Conservation (phyloP, 2,797 vertebrate species). For the Manis pentadactyla region DNA sequence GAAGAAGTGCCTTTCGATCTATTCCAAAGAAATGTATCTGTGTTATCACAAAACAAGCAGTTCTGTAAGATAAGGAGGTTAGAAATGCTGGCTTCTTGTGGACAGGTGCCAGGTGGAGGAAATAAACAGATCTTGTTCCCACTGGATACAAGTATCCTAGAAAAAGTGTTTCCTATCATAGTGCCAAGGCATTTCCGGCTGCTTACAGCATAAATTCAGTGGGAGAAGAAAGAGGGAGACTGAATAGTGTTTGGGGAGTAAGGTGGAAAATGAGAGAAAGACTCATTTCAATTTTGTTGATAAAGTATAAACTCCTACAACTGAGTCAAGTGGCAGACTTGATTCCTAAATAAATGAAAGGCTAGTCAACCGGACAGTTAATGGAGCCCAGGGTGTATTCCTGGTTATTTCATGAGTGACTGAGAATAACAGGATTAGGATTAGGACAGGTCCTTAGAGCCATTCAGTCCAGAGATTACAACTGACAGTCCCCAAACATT, state of each 20-base stretch:
- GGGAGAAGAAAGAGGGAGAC: background rate
- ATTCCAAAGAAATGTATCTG: constrained; percentile 71
- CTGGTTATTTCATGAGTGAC: background rate
- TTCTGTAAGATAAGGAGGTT: constrained; percentile 69
- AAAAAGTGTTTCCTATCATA: constrained; percentile 57
- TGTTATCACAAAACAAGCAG: constrained; percentile 69
- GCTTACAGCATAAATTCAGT: constrained; percentile 33
- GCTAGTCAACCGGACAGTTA: background rate
- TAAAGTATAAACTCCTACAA: background rate
- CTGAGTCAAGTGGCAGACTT: background rate
- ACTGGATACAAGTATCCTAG: constrained; percentile 61
- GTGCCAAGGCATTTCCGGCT: constrained; percentile 62
- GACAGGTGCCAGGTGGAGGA: constrained; percentile 59
- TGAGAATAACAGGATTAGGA: background rate
- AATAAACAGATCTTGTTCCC: constrained; percentile 77
- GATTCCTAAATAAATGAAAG: constrained; percentile 23
- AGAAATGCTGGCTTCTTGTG: constrained; percentile 72
- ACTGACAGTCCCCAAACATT: background rate
- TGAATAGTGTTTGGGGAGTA: background rate
- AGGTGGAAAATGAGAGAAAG: constrained; percentile 41
- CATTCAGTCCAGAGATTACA: background rate
- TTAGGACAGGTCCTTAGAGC: background rate
- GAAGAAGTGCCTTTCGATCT: constrained; percentile 61
- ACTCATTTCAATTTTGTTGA: constrained; percentile 23
- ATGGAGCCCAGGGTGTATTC: background rate